These are phyloP conservation scores for Aphelenchoides fujianensis DNA, from an alignment of 1,140 invertebrate species.

Conservation along the genomic window DNA sequence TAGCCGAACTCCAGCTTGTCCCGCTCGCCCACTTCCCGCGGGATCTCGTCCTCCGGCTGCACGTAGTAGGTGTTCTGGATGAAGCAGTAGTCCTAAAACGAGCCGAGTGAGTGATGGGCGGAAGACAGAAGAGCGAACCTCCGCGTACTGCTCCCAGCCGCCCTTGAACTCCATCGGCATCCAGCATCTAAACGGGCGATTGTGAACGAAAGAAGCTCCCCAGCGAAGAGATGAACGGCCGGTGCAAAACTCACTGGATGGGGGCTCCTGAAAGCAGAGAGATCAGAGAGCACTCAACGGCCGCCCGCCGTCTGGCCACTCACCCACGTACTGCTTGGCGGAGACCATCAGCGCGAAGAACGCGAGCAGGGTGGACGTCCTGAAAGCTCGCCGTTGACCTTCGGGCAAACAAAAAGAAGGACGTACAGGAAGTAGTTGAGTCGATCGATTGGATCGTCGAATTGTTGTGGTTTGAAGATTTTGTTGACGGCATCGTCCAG, in stretches of 20 bases:
- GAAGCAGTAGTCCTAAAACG: conserved; percentile 62
- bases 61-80: conserved; percentile 62
- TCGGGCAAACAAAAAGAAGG: not conserved
- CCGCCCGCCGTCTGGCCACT: not conserved
- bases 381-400: conserved; percentile 8
- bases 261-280: conserved; percentile 25
- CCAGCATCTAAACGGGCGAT: too few species aligned
- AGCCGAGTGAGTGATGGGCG: not conserved
- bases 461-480: conserved; percentile 58
- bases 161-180: conserved; percentile 52
- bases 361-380: conserved; percentile 48
- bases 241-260: conserved; percentile 61
- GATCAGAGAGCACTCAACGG: not conserved
- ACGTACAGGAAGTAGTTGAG: conserved; percentile 46
- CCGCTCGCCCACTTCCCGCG: conserved; percentile 49
- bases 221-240: conserved; percentile 60
- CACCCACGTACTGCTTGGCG: conserved; percentile 54
- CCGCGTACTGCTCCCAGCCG: conserved; percentile 56
- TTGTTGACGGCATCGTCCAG: conserved; percentile 53
- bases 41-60: conserved; percentile 55
- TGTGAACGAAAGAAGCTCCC: too few species aligned
- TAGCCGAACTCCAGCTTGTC: conserved; percentile 57
- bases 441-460: conserved; percentile 59
- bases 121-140: not conserved
- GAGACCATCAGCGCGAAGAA: conserved; percentile 62